phyloP scores from a whole-genome alignment of 2,797 vertebrate genomes.

The Thunnus albacares region DNA sequence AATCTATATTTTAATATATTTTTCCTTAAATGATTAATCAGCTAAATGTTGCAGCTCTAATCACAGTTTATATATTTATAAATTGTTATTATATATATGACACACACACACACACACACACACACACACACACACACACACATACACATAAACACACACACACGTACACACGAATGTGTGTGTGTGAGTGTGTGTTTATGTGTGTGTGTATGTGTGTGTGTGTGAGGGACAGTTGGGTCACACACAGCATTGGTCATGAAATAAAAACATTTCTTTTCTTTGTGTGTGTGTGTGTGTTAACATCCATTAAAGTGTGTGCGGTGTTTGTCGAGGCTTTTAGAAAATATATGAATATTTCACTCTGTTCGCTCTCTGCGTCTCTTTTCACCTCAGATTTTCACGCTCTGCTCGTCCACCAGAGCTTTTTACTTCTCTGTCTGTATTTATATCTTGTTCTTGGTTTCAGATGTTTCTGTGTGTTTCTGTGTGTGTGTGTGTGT shows the following conservation, averaged over 20 bases:
- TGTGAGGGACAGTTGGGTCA: not conserved
- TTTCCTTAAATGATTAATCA: no score
- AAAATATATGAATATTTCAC: slow-evolving; percentile 78
- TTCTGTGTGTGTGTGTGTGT: no score
- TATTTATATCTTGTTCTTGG: slow-evolving; percentile 18
- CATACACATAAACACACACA: slow-evolving; percentile 3
- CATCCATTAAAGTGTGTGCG: slow-evolving; percentile 80
- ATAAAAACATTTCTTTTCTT: slow-evolving; percentile 10
- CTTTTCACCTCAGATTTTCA: slow-evolving; percentile 84
- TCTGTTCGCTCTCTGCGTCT: slow-evolving; percentile 53
- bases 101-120: not conserved
- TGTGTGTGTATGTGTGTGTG: no score
- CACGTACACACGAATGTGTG: not conserved
- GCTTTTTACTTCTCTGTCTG: slow-evolving; percentile 34
- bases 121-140: not conserved
- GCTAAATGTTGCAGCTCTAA: no score
- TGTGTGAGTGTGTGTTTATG: no score
- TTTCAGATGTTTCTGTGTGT: no score
- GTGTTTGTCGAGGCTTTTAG: slow-evolving; percentile 69
- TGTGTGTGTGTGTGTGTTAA: slow-evolving; percentile 63
- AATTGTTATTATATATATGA: no score
- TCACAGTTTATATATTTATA: no score
- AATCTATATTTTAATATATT: no score
- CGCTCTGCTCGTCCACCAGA: slow-evolving; percentile 60
- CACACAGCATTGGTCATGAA: slow-evolving; percentile 21